Evolutionary conservation across 1,140 invertebrate species (phyloP), one percentile per base, ranked within the genome.

Genomic region (Tetragnatha versicolor): DNA sequence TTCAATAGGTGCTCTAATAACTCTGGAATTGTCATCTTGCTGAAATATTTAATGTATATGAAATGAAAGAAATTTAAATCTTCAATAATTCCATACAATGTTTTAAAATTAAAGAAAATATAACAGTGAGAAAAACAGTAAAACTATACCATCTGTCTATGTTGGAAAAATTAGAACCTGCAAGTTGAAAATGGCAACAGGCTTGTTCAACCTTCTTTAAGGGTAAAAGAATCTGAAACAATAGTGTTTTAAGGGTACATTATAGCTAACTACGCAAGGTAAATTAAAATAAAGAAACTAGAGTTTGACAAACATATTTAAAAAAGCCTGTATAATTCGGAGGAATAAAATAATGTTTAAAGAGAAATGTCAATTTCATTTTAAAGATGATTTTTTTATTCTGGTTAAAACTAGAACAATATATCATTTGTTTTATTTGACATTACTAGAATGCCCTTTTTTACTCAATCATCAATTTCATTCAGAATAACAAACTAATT

Each of bases 151-250:
- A 85, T 79, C 89, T 90, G 31, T 88, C 87, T 2, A 90, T 83
- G 2, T 88, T 85, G 35, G 91, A 81, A 83, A 90, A 90, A 47
- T 89, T 86, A 31, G 89, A 89, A 68, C 87, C 83, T 2, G 91
- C 89, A 75, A 89, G 85, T 83, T 92, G 91, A 2, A 92, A 92
- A 85, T 93, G 90, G 22, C 89, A 90, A 84, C 92, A 93, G 1
- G 91, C 91, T 85, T 93, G 91, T 2, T 92, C 87, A 47, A 94
- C 86, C 47, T 88, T 87, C 47, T 91, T 82, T 39, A 94, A 85
- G 3, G 92, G 92, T 69, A 86, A 84, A 75, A 93, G 81, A 47
- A 93, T 78, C 85, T 88, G 82, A 47, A 84, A 83, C 10, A 55
- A 3, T 7, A 70, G 7, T 53, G 10, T 53, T 10, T 53, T 10